Evolutionary conservation across 2,888 invertebrate genomes (phyloP), one percentile per base, ranked within the genome.

Genomic region (Sarcophaga variegata): DNA sequence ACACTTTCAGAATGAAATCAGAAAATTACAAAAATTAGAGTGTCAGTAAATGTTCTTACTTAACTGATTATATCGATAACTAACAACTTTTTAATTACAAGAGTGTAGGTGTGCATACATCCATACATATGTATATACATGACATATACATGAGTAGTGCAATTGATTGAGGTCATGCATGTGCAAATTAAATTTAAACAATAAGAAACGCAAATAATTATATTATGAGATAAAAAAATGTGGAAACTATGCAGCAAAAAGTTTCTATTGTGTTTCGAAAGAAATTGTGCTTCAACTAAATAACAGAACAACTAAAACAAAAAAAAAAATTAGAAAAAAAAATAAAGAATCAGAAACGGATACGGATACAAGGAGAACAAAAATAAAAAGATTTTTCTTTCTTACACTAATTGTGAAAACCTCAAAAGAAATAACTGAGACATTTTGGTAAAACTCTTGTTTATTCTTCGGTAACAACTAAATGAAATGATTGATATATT

Each of bases 181-280:
- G 83, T 87, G 84, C 81, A 66, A 66, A 69, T 81, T 62, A 70
- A 78, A 79, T 49, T 22, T 22, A 80, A 83, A 78, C 45, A 84
- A 70, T 72, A 78, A 84, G 27, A 76, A 62, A 75, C 11, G 66
- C 70, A 81, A 83, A 70, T 77, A 83, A 87, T 37, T 37, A 37
- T 37, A 70, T 77, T 37, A 87, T 75, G 62, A 78, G 59, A 74
- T 63, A 71, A 76, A 75, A 54, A 71, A 76, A 70, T 69, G n/a
- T 71, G 66, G 14, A 80, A 71, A 76, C 70, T 66, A 76, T 47
- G 71, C 66, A 76, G 71, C 54, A 75, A 47, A 85, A 66, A 49
- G 66, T 80, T 84, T 79, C 47, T 83, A 70, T 60, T 20, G 22
- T 60, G 47, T 66, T 80, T 76, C 20, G 49, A 49, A 76, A 60